phyloP scores from a whole-genome alignment of 2,113 vertebrate species.

The Bos javanicus region DNA sequence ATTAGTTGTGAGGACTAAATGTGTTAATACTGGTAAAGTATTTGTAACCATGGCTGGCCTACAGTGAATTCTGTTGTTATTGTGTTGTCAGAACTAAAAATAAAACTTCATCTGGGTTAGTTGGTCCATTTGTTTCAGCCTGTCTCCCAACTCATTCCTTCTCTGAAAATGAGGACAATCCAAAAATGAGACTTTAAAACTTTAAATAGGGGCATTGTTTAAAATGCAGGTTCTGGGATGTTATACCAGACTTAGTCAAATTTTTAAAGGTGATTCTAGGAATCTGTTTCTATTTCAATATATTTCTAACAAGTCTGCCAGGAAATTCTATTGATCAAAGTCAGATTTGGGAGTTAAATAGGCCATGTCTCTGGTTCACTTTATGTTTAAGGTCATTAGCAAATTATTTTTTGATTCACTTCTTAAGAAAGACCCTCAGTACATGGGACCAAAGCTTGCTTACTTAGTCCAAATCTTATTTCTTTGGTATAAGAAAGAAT shows the following conservation, averaged over 20 bases:
- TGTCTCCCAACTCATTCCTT: neutral
- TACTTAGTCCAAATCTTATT: neutral
- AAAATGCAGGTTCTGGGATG: neutral
- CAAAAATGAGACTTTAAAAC: constrained; percentile 25
- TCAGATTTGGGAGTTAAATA: neutral
- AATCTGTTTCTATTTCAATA: neutral
- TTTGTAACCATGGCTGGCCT: neutral
- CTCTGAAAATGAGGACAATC: constrained; percentile 6
- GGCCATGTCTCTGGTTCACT: neutral
- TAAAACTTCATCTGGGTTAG: neutral
- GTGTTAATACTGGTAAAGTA: neutral
- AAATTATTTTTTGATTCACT: neutral
- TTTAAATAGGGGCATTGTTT: neutral
- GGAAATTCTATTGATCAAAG: neutral
- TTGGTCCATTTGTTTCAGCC: neutral
- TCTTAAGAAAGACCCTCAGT: neutral
- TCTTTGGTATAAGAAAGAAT: neutral
- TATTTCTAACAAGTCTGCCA: neutral
- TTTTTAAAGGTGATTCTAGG: neutral
- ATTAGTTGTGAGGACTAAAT: neutral
- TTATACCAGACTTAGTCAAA: neutral
- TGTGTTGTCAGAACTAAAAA: neutral
- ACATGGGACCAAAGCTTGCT: neutral
- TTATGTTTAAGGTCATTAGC: neutral
- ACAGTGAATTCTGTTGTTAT: neutral